These are phyloP conservation scores for Serranochromis macrocephalus DNA, from an alignment of 2,113 vertebrate species.

Conservation along the genomic window DNA sequence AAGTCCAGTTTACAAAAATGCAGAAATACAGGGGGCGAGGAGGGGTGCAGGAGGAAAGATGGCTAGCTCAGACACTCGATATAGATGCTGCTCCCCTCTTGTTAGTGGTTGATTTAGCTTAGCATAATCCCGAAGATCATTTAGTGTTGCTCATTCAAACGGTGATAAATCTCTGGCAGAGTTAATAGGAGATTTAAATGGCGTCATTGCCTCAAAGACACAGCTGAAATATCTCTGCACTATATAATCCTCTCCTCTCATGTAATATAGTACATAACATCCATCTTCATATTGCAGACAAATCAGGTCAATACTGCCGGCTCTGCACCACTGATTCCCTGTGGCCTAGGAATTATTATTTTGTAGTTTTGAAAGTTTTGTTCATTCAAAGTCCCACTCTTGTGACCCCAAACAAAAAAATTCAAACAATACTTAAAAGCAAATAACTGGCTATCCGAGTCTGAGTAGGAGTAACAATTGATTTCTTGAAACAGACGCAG, in stretches of 20 bases:
- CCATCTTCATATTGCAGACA: constrained; percentile 42
- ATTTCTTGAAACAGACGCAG: neutral
- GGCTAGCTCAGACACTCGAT: neutral
- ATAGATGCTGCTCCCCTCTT: constrained; percentile 40
- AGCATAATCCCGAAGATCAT: constrained; percentile 65
- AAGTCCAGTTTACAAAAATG: neutral
- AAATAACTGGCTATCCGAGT: neutral
- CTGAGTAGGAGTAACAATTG: neutral
- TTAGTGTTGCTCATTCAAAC: constrained; percentile 59
- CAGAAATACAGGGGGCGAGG: neutral
- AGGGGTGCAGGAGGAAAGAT: neutral
- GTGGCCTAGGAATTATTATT: neutral
- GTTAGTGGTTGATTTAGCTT: constrained; percentile 59
- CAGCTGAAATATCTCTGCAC: constrained; percentile 48
- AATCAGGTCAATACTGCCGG: constrained; percentile 34
- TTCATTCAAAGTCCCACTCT: neutral
- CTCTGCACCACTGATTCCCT: constrained; percentile 6
- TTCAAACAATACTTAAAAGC: neutral
- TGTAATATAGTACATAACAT: constrained; percentile 41
- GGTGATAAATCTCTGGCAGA: constrained; percentile 57
- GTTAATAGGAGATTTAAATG: constrained; percentile 67
- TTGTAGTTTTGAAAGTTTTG: neutral
- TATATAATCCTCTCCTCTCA: constrained; percentile 48
- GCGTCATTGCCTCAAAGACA: constrained; percentile 57
- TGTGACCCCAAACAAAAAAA: neutral